Evolutionary conservation across 1,140 invertebrate genomes (phyloP), one percentile per base, ranked within the genome.

Genomic region (Rhynchophorus ferrugineus): DNA sequence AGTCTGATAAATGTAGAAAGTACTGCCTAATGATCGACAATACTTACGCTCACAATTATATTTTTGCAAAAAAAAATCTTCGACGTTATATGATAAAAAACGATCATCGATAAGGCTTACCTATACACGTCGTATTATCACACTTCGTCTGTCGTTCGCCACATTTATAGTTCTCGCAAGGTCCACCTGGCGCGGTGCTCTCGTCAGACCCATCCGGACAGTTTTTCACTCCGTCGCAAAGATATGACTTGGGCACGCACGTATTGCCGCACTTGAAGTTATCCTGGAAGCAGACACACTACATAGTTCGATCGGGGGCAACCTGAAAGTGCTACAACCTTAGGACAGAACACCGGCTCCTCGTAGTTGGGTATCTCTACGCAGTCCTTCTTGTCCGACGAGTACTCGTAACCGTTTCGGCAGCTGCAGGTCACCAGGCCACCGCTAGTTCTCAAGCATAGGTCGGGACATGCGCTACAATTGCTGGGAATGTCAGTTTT

Each of bases 131-230:
- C 3, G 69, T 73, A 0, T 54, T 67, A 46, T 78, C 75, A 49
- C 78, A 80, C 13, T 64, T 65, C 84, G 60, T 13, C 42, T 67
- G 57, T 44, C 53, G 57, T 13, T 54, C 52, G 21, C 56, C 53
- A 42, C 65, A 67, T 9, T 44, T 49, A 0, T 59, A 49, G 17
- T 65, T 54, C 21, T 54, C 49, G 37, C 63, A 65, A 7, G 63
- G 89, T 14, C 85, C 74, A 8, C 75, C 78, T 7, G 57, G 49
- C 1, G 65, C 60, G 14, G 71, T 69, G 3, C 78, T 73, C 63
- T 95, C 90, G 67, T 96, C 93, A 7, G 81, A 84, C 33, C 83
- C 82, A 68, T 95, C 89, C 21, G 76, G 78, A 61, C 91, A 96
- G 65, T 95, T 91, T 44, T 78, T 73, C 34, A 81, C 71, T 1